Conservation (phyloP, 2,113 vertebrate species). For the Peucedramus taeniatus region DNA sequence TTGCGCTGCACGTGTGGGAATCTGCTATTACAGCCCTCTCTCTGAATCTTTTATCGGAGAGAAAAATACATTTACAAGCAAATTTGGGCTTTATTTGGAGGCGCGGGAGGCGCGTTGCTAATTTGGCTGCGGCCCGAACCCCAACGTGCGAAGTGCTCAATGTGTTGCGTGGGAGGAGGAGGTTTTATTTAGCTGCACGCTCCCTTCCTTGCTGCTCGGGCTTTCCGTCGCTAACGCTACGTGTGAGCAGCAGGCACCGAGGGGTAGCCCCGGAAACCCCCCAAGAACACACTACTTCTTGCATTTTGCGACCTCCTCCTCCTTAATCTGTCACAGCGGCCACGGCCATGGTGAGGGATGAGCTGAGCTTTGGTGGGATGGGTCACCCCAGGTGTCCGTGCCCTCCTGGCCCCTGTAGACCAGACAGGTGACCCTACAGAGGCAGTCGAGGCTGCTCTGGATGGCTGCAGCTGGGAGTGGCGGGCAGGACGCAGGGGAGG, state of each 20-base stretch:
- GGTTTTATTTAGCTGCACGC: slow-evolving; percentile 44
- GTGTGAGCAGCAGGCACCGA: neutral
- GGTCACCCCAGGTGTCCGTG: neutral
- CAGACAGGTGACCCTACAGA: neutral
- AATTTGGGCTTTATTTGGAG: slow-evolving; percentile 31
- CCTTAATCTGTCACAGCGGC: neutral
- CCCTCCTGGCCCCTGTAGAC: neutral
- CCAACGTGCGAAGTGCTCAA: slow-evolving; percentile 18
- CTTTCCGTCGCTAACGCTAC: neutral
- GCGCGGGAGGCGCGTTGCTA: slow-evolving; percentile 10
- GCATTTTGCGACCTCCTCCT: neutral
- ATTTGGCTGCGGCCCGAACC: slow-evolving; percentile 47
- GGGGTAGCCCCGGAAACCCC: neutral
- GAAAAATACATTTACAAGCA: slow-evolving; percentile 22
- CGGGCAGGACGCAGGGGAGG: neutral
- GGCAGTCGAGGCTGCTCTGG: neutral
- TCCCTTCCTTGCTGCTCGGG: neutral
- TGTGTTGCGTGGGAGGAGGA: slow-evolving; percentile 50
- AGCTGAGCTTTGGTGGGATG: neutral
- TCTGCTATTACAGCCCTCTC: neutral
- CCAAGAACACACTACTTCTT: neutral
- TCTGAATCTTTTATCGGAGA: slow-evolving; percentile 26
- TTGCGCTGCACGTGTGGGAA: slow-evolving; percentile 1
- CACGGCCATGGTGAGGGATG: neutral
- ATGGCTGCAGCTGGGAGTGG: neutral